phyloP scores from a whole-genome alignment of 2,113 vertebrate species.

The Halcyon malimbica region DNA sequence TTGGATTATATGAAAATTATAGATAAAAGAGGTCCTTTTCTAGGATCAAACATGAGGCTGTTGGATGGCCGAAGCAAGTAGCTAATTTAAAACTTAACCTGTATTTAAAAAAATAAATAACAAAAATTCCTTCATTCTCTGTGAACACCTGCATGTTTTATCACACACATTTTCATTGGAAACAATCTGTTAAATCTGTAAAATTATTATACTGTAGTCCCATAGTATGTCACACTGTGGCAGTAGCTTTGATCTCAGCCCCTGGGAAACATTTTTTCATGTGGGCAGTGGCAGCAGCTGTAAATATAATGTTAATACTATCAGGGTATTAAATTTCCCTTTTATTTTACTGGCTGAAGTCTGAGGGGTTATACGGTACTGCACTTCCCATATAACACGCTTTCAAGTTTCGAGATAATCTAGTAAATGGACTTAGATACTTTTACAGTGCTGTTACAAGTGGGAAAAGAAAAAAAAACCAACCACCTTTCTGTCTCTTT shows the following conservation, averaged over 20 bases:
- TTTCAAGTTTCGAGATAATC: conserved; percentile 62
- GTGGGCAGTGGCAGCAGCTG: conserved; percentile 73
- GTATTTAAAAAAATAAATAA: background rate
- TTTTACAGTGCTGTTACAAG: background rate
- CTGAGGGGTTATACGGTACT: conserved; percentile 43
- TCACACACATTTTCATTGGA: conserved; percentile 54
- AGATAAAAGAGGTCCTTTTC: background rate
- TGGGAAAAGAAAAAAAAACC: background rate
- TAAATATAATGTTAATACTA: conserved; percentile 73
- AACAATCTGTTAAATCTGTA: conserved; percentile 72
- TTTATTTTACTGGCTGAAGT: conserved; percentile 64
- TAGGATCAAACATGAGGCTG: background rate
- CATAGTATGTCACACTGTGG: conserved; percentile 46
- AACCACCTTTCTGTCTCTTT: background rate
- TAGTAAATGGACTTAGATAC: conserved; percentile 47
- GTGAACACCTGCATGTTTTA: conserved; percentile 71
- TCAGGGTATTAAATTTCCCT: conserved; percentile 69
- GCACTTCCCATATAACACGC: conserved; percentile 19
- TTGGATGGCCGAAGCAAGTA: background rate
- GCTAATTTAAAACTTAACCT: conserved; percentile 41
- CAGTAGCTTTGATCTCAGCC: conserved; percentile 74
- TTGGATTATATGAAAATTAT: background rate
- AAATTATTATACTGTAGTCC: conserved; percentile 68
- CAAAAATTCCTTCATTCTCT: background rate
- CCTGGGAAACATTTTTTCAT: conserved; percentile 69